Base-by-base conservation (phyloP, 2,797 vertebrate species). In the Ibycter americanus region DNA sequence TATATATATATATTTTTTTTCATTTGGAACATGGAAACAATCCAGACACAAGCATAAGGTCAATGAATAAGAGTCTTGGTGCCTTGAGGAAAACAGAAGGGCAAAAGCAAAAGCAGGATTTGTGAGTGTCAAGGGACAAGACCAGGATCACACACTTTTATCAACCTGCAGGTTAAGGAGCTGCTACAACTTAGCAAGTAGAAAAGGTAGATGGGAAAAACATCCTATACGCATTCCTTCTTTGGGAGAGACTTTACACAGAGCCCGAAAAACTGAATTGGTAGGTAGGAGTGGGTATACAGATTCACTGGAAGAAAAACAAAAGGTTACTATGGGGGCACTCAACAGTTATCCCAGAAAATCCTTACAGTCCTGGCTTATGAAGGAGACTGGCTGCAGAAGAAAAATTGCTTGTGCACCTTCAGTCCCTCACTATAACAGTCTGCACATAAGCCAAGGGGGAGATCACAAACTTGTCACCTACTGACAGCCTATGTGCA, bases 81-180 rank as follows among this genome's bases (percentile, higher is more conserved):
- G 17, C 14, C 62, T 56, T 65, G 40, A 92, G n/a, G 44, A 84
- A 81, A 92, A 55, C 3, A 83, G 5, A 19, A 58, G 26, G 12
- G 83, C 25, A 49, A 72, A 71, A 71, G 8, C 0, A 0, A 56
- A n/a, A 36, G 4, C 15, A 73, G 31, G 5, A 51, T 78, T 89
- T 92, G 8, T 56, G 49, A 72, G 46, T 55, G 10, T 55, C 32
- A 44, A 47, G 61, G 40, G 29, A n/a, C 0, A 0, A 95, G 26
- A 86, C 4, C 31, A 61, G 17, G 12, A 31, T 54, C 14, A 42
- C 0, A 0, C 26, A 78, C 29, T 83, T 54, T 54, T 23, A 8
- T 15, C 47, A 36, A 4, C 4, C 46, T 79, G 18, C 8, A 79
- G 32, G 36, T 32, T 36, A 49, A 68, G 42, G 18, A 61, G 11